phyloP scores from a whole-genome alignment of 2,888 invertebrate species.

The Dichetophora obliterata region DNA sequence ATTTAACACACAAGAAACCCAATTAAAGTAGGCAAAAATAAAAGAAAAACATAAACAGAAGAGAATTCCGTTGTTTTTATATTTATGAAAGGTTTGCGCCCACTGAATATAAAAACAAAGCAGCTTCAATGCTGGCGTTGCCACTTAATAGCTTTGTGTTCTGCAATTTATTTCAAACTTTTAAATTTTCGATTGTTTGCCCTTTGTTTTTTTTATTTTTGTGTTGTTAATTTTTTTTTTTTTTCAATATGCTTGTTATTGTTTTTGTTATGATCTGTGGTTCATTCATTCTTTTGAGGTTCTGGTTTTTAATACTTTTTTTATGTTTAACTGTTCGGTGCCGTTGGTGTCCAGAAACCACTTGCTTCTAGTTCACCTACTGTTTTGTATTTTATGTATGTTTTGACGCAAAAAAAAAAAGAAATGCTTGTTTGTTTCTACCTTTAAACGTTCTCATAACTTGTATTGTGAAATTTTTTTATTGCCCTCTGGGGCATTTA shows the following conservation, averaged over 20 bases:
- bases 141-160: slow-evolving; percentile 2
- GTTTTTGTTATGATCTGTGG: no score
- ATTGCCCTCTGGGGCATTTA: no score
- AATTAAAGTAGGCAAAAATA: background rate
- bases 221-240: background rate
- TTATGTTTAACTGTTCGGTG: no score
- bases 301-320: background rate
- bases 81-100: background rate
- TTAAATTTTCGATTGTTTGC: background rate
- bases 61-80: background rate
- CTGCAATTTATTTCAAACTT: slow-evolving; percentile 8
- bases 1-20: background rate
- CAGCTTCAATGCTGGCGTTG: background rate
- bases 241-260: background rate
- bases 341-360: no score
- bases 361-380: no score
- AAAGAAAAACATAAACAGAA: background rate
- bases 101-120: slow-evolving; percentile 11
- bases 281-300: background rate
- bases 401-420: no score
- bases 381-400: background rate
- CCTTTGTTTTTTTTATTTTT: background rate
- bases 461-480: no score
- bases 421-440: slow-evolving; percentile 28
- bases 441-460: background rate